Percentiles rank a stretch among this genome's conserved stretches.
Conservation (phyloP, 2,888 invertebrate genomes). For the Megamerina dolium region DNA sequence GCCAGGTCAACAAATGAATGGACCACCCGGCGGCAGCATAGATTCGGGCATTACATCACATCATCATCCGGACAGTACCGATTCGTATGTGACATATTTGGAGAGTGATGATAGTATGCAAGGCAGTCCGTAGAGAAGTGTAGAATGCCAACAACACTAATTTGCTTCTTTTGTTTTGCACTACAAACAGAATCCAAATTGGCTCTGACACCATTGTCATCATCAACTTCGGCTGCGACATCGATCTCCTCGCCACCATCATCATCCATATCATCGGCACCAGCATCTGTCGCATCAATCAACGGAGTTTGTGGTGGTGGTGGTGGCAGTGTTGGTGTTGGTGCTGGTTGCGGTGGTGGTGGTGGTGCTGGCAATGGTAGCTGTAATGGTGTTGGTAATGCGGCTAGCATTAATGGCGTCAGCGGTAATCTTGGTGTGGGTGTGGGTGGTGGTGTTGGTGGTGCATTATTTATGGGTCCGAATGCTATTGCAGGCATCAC, state of each 20-base stretch:
- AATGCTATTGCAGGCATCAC: constrained; percentile 2
- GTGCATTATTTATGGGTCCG: neutral
- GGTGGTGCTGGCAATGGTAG: neutral
- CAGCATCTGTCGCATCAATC: constrained; percentile 36
- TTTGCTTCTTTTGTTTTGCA: constrained; percentile 49
- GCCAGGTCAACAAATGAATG: constrained; percentile 53
- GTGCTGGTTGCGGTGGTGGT: neutral
- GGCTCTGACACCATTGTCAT: constrained; percentile 41
- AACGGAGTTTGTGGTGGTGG: constrained; percentile 14
- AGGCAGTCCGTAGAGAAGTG: constrained; percentile 63
- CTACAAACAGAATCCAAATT: constrained; percentile 46
- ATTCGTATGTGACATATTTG: constrained; percentile 88
- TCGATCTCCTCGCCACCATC: constrained; percentile 14
- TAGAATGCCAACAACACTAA: constrained; percentile 46
- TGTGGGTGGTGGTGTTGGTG: constrained; percentile 12
- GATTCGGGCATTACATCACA: constrained; percentile 54
- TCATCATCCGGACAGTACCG: constrained; percentile 71
- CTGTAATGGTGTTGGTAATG: no score
- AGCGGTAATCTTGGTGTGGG: constrained; percentile 10
- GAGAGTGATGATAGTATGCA: constrained; percentile 81
- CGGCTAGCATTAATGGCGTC: constrained; percentile 19
- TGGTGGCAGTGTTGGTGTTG: constrained; percentile 15
- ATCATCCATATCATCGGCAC: constrained; percentile 33
- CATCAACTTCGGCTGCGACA: constrained; percentile 28
- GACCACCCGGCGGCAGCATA: constrained; percentile 46